Percentiles rank a stretch among this genome's conserved stretches.
Conservation (phyloP, 1,140 invertebrate species). For the Zaprionus tsacasi region DNA sequence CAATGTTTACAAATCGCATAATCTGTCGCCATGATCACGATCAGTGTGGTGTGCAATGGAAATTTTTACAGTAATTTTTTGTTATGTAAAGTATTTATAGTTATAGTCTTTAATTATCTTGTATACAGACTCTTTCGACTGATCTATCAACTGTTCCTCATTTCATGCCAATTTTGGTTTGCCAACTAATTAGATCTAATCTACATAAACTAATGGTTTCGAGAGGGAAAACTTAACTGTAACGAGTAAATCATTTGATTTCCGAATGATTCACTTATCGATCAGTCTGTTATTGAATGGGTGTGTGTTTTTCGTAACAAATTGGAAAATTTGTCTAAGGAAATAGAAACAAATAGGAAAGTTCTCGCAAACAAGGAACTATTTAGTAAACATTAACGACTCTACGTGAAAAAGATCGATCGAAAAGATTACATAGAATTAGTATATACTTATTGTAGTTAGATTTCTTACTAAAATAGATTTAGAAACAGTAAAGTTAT, state of each 20-base stretch:
- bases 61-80: not conserved
- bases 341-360: conserved; percentile 24
- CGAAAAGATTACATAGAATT: conserved; percentile 20
- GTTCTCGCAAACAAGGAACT: conserved; percentile 38
- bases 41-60: not conserved
- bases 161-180: not conserved
- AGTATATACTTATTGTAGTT: not conserved
- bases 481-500: too few species aligned
- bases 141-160: conserved; percentile 8
- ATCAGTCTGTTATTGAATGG: conserved; percentile 29
- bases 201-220: conserved; percentile 17
- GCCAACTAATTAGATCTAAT: conserved; percentile 30
- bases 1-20: conserved; percentile 37
- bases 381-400: conserved; percentile 27
- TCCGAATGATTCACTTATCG: conserved; percentile 29
- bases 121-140: not conserved
- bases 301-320: conserved; percentile 5
- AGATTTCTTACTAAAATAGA: not conserved
- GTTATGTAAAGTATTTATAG: not conserved
- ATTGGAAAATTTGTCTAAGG: conserved; percentile 18
- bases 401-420: conserved; percentile 41
- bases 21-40: conserved; percentile 23
- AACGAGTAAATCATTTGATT: conserved; percentile 29
- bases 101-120: not conserved
- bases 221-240: not conserved